A percentile compares a stretch with the other conserved stretches of the same genome.
These are phyloP conservation scores for Platycheirus rosarum DNA, from an alignment of 2,888 invertebrate species.

Conservation along the genomic window DNA sequence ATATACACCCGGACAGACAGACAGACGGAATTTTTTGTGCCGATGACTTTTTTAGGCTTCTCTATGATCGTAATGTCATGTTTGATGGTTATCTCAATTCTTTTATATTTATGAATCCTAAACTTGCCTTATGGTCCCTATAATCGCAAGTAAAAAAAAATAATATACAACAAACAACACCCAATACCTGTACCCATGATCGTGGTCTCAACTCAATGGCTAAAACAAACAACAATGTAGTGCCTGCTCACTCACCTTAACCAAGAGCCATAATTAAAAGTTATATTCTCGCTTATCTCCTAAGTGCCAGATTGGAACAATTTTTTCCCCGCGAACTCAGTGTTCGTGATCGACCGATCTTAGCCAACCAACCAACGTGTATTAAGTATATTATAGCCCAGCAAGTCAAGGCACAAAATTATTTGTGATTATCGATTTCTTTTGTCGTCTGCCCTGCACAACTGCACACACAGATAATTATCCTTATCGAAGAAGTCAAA, in stretches of 20 bases:
- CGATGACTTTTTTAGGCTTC: too few relatives aligned
- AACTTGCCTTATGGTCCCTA: too few relatives aligned
- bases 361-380: slow-evolving; percentile 16
- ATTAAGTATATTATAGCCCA: slow-evolving; percentile 13
- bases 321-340: slow-evolving; percentile 34
- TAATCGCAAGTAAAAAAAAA: too few relatives aligned
- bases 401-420: slow-evolving; percentile 53
- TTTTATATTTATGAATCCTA: too few relatives aligned
- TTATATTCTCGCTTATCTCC: slow-evolving; percentile 71
- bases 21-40: too few relatives aligned
- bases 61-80: too few relatives aligned
- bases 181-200: slow-evolving; percentile 8
- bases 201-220: slow-evolving; percentile 16
- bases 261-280: slow-evolving; percentile 66
- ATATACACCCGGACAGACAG: too few relatives aligned
- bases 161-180: slow-evolving; percentile 18
- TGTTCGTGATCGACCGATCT: slow-evolving; percentile 63
- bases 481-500: slow-evolving; percentile 53
- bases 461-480: slow-evolving; percentile 68
- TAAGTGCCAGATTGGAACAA: slow-evolving; percentile 67
- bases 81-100: too few relatives aligned
- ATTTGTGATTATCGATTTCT: slow-evolving; percentile 72
- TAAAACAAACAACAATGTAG: slow-evolving; percentile 63
- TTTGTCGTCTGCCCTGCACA: slow-evolving; percentile 65
- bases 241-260: slow-evolving; percentile 35